Base-by-base conservation (phyloP, 2,113 vertebrate genomes). In the Gobius niger region DNA sequence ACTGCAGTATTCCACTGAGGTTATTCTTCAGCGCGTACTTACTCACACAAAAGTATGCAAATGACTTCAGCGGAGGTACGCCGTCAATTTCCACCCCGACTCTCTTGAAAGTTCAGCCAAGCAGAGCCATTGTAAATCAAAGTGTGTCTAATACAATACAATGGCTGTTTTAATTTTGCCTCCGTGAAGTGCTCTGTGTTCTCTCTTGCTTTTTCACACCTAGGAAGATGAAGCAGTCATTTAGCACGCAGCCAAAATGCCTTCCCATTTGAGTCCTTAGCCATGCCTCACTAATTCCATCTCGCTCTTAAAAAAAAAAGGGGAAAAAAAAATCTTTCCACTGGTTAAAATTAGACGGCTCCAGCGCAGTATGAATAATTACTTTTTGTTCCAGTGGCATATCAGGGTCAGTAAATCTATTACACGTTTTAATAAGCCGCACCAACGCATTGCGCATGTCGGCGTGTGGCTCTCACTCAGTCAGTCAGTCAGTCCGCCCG, bases 381-480 rank as follows among this genome's bases (percentile, higher is more conserved):
- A 92, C 90, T 87, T 91, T 91, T 91, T 91, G 87, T 91, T 90
- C 88, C 89, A 78, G 88, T 91, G 89, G 88, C 90, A 88, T 91
- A 91, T 90, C 90, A 91, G 91, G 91, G 90, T 91, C 91, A 91
- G 89, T 89, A 92, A 91, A 92, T 92, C 91, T 91, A 91, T 91
- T 91, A 90, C 89, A 90, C 88, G 89, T 92, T 92, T 91, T 91
- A 92, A 91, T 92, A 91, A 91, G 88, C 85, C 69, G 64, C 76
- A 73, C 68, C 84, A 75, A 34, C 80, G 70, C 82, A 76, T 14
- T 71, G 60, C 68, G 79, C 80, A 63, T 62, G 70, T 7, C 9
- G 14, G 40, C 46, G 46, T 67, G 59, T n/a, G 56, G 47, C 47
- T 51, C 77, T 71, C 44, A 18, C 73, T 75, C 62, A 65, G 13